Base-by-base conservation (phyloP, 2,797 vertebrate species). In the Microhierax caerulescens region DNA sequence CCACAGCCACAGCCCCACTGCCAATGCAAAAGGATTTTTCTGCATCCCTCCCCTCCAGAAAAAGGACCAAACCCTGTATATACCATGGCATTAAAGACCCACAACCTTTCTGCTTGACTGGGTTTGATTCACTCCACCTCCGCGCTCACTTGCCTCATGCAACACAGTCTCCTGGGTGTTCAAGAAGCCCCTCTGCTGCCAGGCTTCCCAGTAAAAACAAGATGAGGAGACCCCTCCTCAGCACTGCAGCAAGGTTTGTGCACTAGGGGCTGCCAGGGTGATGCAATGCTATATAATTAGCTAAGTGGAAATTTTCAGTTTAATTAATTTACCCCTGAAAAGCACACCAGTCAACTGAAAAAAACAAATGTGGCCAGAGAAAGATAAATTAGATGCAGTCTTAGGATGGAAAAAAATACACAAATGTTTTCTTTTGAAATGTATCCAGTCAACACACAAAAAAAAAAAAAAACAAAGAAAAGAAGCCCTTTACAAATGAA, bases 41-140 rank as follows among this genome's bases (percentile, higher is more conserved):
- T 41, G 6, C 54, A 47, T 28, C 78, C 1, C 11, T 47, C 36
- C 13, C 23, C 21, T 64, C 17, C 34, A 34, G 13, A 53, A 69
- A 79, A 88, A 75, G 20, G 15, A 16, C 7, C 74, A 95, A 80
- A 39, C 6, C 10, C 51, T 57, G 24, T 6, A 15, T 5, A 3
- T 1, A 4, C 3, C 2, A 1, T 36, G 45, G n/a, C 20, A 2
- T 23, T 25, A 5, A 51, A 45, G 13, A 60, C 21, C 25, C 61
- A 65, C 2, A 0, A 9, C 19, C 57, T 68, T 45, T n/a, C 39
- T 22, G 11, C n/a, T 6, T 0, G 0, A 64, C 41, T 2, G 0
- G 0, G 0, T 2, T 76, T 9, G 4, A 17, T 22, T 90, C 37
- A 4, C 34, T 72, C 28, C 17, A 9, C n/a, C 34, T 39, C 75